Conservation (phyloP, 2,113 vertebrate species). For the Willisornis vidua region DNA sequence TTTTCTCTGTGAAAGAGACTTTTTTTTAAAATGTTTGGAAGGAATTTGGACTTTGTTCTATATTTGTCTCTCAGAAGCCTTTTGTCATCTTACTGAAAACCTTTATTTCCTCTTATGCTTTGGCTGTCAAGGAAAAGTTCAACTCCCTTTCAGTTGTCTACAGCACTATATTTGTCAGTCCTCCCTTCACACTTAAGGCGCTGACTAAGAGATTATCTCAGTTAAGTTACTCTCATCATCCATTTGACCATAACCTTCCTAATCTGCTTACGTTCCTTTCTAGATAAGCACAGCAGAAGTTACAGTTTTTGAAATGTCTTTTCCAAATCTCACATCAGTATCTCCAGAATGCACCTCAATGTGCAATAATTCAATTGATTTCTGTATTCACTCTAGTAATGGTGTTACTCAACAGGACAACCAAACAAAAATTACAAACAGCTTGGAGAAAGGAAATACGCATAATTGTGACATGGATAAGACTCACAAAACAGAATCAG, state of each 20-base stretch:
- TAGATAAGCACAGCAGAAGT: background rate
- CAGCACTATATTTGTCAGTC: background rate
- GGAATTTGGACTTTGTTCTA: background rate
- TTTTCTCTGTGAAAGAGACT: background rate
- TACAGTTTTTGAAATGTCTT: background rate
- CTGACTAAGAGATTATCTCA: background rate
- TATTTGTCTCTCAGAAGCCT: background rate
- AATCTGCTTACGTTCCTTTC: background rate
- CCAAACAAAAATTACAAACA: background rate
- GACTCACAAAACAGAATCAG: background rate
- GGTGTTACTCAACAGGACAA: background rate
- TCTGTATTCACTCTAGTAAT: background rate
- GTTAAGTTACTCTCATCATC: background rate
- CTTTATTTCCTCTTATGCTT: background rate
- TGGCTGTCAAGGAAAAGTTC: background rate
- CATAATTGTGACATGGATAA: background rate
- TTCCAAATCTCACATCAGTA: background rate
- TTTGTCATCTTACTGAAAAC: background rate
- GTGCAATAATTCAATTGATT: background rate
- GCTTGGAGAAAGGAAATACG: background rate
- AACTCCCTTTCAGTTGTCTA: background rate
- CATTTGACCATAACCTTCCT: background rate
- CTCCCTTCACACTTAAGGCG: background rate
- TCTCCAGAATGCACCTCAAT: background rate
- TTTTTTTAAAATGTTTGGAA: background rate